A percentile compares a stretch with the other conserved stretches of the same genome.
Conservation (phyloP, 2,888 invertebrate genomes). For the Chrysolina oricalcia region DNA sequence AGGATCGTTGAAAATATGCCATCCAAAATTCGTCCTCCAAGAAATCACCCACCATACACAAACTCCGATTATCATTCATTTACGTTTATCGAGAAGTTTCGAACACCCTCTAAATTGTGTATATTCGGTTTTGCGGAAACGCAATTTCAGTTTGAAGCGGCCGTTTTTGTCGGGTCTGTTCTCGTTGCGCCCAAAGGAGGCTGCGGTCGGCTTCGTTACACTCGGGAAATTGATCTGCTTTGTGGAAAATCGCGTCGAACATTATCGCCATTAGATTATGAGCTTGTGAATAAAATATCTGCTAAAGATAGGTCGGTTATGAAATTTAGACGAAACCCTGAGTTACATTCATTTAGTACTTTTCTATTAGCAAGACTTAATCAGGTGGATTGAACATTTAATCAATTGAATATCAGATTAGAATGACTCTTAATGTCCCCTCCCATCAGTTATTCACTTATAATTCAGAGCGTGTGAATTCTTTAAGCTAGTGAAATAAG, state of each 20-base stretch:
- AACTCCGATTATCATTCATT: not conserved
- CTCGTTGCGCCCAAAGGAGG: slow-evolving; percentile 3
- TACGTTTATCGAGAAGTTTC: slow-evolving; percentile 18
- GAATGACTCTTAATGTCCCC: no score
- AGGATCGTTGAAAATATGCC: not conserved
- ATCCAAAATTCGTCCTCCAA: not conserved
- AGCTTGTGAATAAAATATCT: not conserved
- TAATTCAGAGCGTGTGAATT: no score
- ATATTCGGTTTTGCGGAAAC: slow-evolving; percentile 29
- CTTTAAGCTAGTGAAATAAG: no score
- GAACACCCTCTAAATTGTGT: slow-evolving; percentile 21
- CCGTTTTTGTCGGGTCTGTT: not conserved
- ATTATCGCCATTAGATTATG: slow-evolving; percentile 1
- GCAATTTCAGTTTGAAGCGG: not conserved
- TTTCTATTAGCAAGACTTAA: no score
- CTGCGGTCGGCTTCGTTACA: slow-evolving; percentile 18
- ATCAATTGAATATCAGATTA: no score
- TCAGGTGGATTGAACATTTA: no score
- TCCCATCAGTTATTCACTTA: no score
- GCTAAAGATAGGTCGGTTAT: not conserved
- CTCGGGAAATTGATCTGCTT: slow-evolving; percentile 10
- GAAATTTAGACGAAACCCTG: no score
- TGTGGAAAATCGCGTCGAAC: slow-evolving; percentile 19
- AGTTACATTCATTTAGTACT: no score
- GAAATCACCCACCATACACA: not conserved